Evolutionary conservation across 2,797 vertebrate genomes (phyloP).

Genomic region (Octomys mimax): DNA sequence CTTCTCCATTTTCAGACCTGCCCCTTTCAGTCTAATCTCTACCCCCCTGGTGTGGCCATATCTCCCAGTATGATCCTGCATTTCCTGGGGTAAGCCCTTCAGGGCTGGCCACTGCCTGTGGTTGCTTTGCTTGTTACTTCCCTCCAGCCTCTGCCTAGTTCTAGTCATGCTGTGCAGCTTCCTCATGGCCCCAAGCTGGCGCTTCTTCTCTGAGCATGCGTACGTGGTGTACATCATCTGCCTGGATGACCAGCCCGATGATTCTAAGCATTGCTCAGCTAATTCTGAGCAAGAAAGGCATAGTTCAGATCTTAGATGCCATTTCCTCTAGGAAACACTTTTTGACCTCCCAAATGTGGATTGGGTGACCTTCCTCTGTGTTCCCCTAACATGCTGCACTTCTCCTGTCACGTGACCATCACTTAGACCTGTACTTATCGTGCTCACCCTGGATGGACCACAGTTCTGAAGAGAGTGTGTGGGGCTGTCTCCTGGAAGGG

Average conservation of each 20-base stretch:
- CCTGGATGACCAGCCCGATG: background rate
- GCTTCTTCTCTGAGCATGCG: background rate
- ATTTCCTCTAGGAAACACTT: background rate
- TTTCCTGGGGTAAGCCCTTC: background rate
- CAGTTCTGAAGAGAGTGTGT: rapidly evolving
- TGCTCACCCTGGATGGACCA: rapidly evolving
- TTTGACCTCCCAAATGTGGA: background rate
- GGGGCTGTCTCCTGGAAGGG: background rate
- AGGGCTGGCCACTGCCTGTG: background rate
- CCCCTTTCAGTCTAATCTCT: background rate
- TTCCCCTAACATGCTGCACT: background rate
- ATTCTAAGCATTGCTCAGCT: background rate
- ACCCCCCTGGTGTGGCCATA: background rate
- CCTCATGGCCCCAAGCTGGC: background rate
- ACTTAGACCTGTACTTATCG: background rate
- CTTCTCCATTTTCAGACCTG: background rate
- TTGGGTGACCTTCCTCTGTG: background rate
- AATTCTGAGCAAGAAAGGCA: background rate
- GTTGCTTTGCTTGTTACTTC: background rate
- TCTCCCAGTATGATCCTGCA: background rate
- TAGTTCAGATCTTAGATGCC: background rate
- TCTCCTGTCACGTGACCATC: background rate
- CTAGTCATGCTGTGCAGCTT: rapidly evolving
- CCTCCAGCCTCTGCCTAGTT: background rate
- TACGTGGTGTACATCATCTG: background rate